Evolutionary conservation across 2,113 vertebrate genomes (phyloP).

Genomic region (Ahaetulla prasina): DNA sequence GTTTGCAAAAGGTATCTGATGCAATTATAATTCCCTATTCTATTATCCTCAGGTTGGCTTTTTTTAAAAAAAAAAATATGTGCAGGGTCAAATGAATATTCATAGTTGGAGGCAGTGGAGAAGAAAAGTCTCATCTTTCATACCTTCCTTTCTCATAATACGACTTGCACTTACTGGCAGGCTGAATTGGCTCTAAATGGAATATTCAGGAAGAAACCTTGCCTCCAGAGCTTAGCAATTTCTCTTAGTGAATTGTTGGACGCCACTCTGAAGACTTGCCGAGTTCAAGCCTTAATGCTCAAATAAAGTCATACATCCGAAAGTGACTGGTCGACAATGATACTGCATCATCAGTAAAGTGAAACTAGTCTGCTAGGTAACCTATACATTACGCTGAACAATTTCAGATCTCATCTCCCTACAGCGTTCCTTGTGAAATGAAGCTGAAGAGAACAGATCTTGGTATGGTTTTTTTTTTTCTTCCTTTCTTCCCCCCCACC

Average conservation of each 20-base stretch:
- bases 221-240: conserved; percentile 26
- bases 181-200: conserved; percentile 11
- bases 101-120: not conserved
- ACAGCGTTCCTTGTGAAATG: conserved; percentile 68
- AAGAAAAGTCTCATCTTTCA: not conserved
- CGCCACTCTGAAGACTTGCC: conserved; percentile 38
- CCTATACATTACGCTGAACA: conserved; percentile 55
- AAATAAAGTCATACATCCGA: conserved; percentile 45
- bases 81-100: conserved; percentile 18
- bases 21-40: conserved; percentile 9
- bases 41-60: not conserved
- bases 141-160: not conserved
- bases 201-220: conserved; percentile 25
- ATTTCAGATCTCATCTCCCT: conserved; percentile 67
- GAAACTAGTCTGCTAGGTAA: conserved; percentile 50
- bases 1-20: not conserved
- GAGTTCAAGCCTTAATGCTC: conserved; percentile 56
- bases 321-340: conserved; percentile 53
- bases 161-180: not conserved
- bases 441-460: conserved; percentile 73
- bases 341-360: conserved; percentile 61
- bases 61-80: accelerated
- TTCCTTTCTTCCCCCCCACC: not conserved
- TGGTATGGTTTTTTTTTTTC: conserved; percentile 52
- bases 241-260: conserved; percentile 39